Conservation (phyloP, 2,888 invertebrate species). For the Heterodera filipjevi region DNA sequence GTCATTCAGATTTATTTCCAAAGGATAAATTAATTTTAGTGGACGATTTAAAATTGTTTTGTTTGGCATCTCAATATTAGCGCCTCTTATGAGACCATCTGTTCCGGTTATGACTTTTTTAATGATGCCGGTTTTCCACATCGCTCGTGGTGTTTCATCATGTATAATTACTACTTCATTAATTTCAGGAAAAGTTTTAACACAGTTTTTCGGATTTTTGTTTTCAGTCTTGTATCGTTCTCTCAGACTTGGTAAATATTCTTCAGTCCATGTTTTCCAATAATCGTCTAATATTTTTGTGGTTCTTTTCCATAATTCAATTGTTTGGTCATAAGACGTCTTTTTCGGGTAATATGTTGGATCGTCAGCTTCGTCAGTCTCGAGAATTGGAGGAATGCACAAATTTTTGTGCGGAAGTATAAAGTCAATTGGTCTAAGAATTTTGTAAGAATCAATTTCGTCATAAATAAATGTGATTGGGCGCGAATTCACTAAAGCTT, state of each 20-base stretch:
- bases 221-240: too few species aligned
- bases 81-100: not conserved
- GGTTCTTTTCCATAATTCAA: not conserved
- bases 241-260: not conserved
- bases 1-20: not conserved
- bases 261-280: not conserved
- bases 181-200: too few species aligned
- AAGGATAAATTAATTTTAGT: not conserved
- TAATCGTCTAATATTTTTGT: not conserved
- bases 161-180: too few species aligned
- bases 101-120: too few species aligned
- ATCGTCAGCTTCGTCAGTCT: not conserved
- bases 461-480: too few species aligned
- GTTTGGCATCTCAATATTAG: not conserved
- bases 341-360: not conserved
- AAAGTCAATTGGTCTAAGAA: too few species aligned
- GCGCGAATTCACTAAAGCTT: too few species aligned
- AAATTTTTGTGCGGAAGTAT: not conserved
- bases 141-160: too few species aligned
- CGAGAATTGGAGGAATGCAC: not conserved
- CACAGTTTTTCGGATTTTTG: too few species aligned
- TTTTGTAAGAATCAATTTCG: too few species aligned
- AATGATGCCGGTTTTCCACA: too few species aligned
- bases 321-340: not conserved
- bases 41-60: not conserved